These are phyloP conservation scores for Ochotona curzoniae DNA, from an alignment of 2,113 vertebrate genomes.

Conservation along the genomic window DNA sequence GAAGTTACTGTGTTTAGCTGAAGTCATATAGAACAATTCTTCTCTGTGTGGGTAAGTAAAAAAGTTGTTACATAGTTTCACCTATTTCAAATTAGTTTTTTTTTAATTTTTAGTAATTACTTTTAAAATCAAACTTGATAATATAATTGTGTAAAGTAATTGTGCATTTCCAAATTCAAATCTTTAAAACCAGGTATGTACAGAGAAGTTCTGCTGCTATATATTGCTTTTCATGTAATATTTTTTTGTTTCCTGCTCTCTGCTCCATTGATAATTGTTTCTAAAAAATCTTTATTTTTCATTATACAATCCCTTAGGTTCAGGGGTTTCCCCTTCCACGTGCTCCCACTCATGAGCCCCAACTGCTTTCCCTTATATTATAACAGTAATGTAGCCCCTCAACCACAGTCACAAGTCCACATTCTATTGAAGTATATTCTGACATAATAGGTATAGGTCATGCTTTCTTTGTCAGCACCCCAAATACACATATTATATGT, in stretches of 20 bases:
- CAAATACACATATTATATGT: neutral
- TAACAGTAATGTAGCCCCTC: too few species aligned
- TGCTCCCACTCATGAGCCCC: too few species aligned
- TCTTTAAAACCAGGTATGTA: slow-evolving; percentile 34
- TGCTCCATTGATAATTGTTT: neutral
- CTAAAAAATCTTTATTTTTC: too few species aligned
- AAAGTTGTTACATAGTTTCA: slow-evolving; percentile 25
- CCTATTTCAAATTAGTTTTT: slow-evolving; percentile 18
- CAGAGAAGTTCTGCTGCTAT: neutral
- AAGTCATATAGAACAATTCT: slow-evolving; percentile 41
- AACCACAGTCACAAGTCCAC: too few species aligned
- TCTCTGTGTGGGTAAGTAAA: slow-evolving; percentile 38
- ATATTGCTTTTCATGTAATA: neutral
- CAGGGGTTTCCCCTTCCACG: too few species aligned
- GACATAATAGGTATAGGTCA: neutral
- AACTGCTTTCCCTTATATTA: too few species aligned
- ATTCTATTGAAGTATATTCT: too few species aligned
- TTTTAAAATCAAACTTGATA: slow-evolving; percentile 47
- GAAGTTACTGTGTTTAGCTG: slow-evolving; percentile 48
- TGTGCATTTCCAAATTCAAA: slow-evolving; percentile 21
- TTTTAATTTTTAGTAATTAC: slow-evolving; percentile 18
- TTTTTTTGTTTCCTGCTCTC: slow-evolving; percentile 1
- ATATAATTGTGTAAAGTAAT: slow-evolving; percentile 50
- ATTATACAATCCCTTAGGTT: too few species aligned
- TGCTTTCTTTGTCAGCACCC: slow-evolving; percentile 9